Base-by-base conservation (phyloP, 2,888 invertebrate genomes). In the Chrysolina haemoptera region DNA sequence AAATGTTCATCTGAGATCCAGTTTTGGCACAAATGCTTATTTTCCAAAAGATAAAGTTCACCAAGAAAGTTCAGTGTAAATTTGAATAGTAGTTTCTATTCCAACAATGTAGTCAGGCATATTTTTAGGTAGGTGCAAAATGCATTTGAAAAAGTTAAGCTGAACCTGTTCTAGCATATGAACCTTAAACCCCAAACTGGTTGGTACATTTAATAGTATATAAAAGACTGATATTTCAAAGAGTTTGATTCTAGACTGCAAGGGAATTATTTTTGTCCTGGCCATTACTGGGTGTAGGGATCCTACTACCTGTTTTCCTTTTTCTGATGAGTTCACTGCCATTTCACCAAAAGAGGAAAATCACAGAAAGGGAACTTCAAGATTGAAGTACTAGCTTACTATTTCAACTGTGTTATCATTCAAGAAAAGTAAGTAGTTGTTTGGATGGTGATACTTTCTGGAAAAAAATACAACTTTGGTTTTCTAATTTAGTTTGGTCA, bases 381-480 rank as follows among this genome's bases (percentile, higher is more conserved):
- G 1, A 12, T 62, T 27, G 22, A 62, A 0, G 5, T 11, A 27
- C 18, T 62, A 27, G 18, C 11, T 8, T 55, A n/a, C 8, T 22
- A 55, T 16, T 55, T 62, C 14, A 5, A 62, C 12, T 9, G 12
- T 11, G 18, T 20, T 27, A 62, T 62, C 27, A 20, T 62, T 62
- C 20, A 10, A 62, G 1, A 22, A 43, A 43, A 6, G 14, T 8
- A 11, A 14, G 5, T 43, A 35, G 22, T 27, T 62, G 5, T 10
- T 4, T 8, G 27, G 10, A 22, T 20, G 14, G 22, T 18, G 22
- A 12, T 5, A 1, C 22, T 5, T 14, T 62, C 27, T 18, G 2
- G 62, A 20, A 35, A 62, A 62, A 35, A 27, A 9, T 22, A 62
- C 27, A 5, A 62, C 18, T 62, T 62, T 27, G 27, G 62, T 62